Percentiles rank a stretch among this genome's conserved stretches.
phyloP scores from a whole-genome alignment of 2,113 vertebrate genomes.

The Paratilapia polleni region DNA sequence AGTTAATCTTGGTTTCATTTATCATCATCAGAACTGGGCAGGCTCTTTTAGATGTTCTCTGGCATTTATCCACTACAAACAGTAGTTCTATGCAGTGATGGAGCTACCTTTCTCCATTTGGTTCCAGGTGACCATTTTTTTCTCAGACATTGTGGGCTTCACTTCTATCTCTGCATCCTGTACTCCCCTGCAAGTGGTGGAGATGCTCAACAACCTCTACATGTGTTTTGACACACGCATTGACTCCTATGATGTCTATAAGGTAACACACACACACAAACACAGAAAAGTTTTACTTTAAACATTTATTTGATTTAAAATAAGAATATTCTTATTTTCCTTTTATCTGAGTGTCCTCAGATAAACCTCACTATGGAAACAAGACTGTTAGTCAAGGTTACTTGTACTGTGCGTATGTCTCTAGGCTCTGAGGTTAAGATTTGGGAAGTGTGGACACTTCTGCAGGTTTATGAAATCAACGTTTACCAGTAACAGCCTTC shows the following conservation, averaged over 20 bases:
- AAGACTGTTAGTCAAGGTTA: not conserved
- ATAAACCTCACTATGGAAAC: too few species aligned
- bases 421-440: not conserved
- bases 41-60: not conserved
- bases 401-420: not conserved
- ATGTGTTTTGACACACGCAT: slow-evolving; percentile 90
- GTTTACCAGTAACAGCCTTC: not conserved
- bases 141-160: slow-evolving; percentile 91
- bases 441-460: not conserved
- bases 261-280: slow-evolving; percentile 75
- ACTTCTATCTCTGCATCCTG: slow-evolving; percentile 90
- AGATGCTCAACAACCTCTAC: slow-evolving; percentile 91
- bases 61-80: not conserved
- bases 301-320: not conserved
- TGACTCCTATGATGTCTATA: slow-evolving; percentile 89
- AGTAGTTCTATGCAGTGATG: not conserved
- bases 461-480: not conserved
- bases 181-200: slow-evolving; percentile 87
- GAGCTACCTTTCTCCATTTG: not conserved
- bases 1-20: not conserved
- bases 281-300: not conserved
- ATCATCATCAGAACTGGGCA: too few species aligned
- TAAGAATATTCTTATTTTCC: not conserved
- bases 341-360: too few species aligned
- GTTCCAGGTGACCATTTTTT: slow-evolving; percentile 89